phyloP scores from a whole-genome alignment of 2,888 invertebrate genomes.

The Beris chalybata region DNA sequence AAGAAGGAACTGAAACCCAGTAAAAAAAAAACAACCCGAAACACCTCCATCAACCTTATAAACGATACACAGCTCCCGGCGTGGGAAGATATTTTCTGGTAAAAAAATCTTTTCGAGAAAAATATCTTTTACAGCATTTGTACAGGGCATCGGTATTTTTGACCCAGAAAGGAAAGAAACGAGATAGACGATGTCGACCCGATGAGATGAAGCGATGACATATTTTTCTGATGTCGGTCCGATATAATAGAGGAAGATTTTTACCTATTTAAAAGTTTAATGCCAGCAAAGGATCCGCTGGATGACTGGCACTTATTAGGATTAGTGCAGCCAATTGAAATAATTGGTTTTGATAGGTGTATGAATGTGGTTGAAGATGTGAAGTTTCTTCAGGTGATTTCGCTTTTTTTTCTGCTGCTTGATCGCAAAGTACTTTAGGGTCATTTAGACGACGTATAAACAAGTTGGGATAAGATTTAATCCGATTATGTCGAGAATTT shows the following conservation, averaged over 20 bases:
- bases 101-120: constrained; percentile 24
- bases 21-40: background rate
- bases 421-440: too few relatives aligned
- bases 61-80: constrained; percentile 43
- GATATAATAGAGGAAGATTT: background rate
- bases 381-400: background rate
- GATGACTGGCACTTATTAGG: constrained; percentile 27
- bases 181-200: background rate
- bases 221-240: constrained; percentile 23
- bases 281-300: background rate
- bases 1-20: constrained; percentile 13
- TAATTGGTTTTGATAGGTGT: constrained; percentile 35
- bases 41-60: constrained; percentile 8
- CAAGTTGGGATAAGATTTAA: too few relatives aligned
- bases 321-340: constrained; percentile 35
- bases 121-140: background rate
- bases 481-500: too few relatives aligned
- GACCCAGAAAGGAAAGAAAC: constrained; percentile 2
- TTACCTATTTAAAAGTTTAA: background rate
- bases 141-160: background rate
- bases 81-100: constrained; percentile 55
- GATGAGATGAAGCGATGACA: constrained; percentile 31
- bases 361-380: background rate
- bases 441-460: too few relatives aligned
- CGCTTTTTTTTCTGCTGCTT: background rate